Percentiles rank a stretch among this genome's conserved stretches.
phyloP scores from a whole-genome alignment of 2,888 invertebrate species.

The Amphipoea lucens region DNA sequence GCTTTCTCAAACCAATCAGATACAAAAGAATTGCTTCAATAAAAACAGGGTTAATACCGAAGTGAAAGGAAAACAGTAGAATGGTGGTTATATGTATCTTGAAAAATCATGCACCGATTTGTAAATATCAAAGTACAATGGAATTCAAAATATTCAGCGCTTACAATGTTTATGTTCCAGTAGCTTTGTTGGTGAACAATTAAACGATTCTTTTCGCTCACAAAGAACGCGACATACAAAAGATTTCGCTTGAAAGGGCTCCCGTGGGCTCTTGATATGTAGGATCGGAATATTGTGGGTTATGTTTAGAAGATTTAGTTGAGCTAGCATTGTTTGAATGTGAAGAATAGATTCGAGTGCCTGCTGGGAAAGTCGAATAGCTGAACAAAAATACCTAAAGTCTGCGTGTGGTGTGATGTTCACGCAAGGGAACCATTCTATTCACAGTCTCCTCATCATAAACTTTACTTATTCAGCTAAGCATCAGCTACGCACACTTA shows the following conservation, averaged over 20 bases:
- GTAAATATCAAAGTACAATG: slow-evolving; percentile 55
- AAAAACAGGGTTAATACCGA: slow-evolving; percentile 13
- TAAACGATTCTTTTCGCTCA: slow-evolving; percentile 56
- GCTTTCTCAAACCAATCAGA: slow-evolving; percentile 20
- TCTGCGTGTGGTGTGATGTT: not conserved
- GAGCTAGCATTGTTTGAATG: slow-evolving; percentile 27
- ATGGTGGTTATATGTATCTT: slow-evolving; percentile 30
- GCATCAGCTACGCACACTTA: not conserved
- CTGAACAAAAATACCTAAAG: not conserved
- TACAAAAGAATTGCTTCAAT: slow-evolving; percentile 40
- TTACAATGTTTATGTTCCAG: slow-evolving; percentile 48
- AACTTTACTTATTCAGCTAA: too few relatives aligned
- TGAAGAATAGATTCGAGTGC: slow-evolving; percentile 1
- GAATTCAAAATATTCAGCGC: slow-evolving; percentile 42
- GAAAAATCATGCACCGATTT: slow-evolving; percentile 58
- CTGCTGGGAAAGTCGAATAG: not conserved
- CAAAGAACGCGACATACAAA: slow-evolving; percentile 53
- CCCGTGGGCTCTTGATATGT: slow-evolving; percentile 39
- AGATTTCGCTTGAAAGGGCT: slow-evolving; percentile 48
- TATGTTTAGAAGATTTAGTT: slow-evolving; percentile 22
- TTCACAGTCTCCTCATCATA: not conserved
- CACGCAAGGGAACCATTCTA: not conserved
- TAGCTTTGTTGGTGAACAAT: slow-evolving; percentile 61
- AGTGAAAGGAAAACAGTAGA: slow-evolving; percentile 32
- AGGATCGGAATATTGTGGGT: slow-evolving; percentile 16